These are phyloP conservation scores for Phthorimaea operculella DNA, from an alignment of 1,140 invertebrate genomes.

Conservation along the genomic window DNA sequence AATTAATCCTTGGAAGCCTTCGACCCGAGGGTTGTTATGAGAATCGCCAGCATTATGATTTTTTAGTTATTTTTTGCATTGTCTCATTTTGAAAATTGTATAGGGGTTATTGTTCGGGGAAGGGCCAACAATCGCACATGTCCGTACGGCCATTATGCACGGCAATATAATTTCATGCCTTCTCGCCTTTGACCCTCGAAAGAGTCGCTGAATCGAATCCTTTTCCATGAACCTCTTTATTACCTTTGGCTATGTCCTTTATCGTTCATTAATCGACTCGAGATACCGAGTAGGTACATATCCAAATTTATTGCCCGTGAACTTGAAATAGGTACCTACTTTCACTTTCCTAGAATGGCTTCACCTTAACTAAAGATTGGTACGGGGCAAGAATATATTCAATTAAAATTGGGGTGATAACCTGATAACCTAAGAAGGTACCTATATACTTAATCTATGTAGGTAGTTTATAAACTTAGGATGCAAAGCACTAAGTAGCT, in stretches of 20 bases:
- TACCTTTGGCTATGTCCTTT: background rate
- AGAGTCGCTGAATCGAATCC: background rate
- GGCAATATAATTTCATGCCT: constrained; percentile 33
- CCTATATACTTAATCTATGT: too few species aligned
- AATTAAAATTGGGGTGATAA: too few species aligned
- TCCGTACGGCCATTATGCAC: constrained; percentile 19
- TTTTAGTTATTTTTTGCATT: constrained; percentile 49
- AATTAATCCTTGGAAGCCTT: constrained; percentile 65
- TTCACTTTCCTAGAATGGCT: background rate
- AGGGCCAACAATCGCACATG: constrained; percentile 22
- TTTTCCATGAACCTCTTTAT: background rate
- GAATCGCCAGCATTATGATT: constrained; percentile 51
- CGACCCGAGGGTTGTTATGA: constrained; percentile 58
- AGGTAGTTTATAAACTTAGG: too few species aligned
- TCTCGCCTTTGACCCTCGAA: constrained; percentile 21
- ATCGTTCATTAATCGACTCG: background rate
- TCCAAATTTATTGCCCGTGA: background rate
- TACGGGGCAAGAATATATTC: too few species aligned
- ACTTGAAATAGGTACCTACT: background rate
- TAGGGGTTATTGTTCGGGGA: constrained; percentile 44
- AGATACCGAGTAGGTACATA: too few species aligned
- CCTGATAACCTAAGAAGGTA: too few species aligned
- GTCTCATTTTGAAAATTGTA: constrained; percentile 46
- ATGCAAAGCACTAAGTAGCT: too few species aligned
- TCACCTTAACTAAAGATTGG: too few species aligned